These are phyloP conservation scores for Subanguina moxae DNA, from an alignment of 1,140 invertebrate species.

Conservation along the genomic window DNA sequence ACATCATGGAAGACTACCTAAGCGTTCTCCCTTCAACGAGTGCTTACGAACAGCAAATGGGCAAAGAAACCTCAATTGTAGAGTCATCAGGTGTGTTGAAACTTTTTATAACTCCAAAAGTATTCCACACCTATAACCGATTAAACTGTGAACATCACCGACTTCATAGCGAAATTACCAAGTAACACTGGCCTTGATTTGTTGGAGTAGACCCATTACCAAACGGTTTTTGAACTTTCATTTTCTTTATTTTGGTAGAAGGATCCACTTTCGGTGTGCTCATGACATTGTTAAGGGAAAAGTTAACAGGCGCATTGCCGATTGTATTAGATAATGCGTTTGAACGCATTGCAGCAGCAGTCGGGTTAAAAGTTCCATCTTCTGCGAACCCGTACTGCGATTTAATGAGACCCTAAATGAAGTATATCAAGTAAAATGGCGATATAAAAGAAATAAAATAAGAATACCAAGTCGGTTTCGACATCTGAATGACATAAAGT, in stretches of 20 bases:
- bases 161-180: too few relatives aligned
- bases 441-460: background rate
- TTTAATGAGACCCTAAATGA: background rate
- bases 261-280: background rate
- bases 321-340: too few relatives aligned
- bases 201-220: constrained; percentile 20
- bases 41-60: constrained; percentile 18
- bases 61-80: constrained; percentile 23
- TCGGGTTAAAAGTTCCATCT: constrained; percentile 12
- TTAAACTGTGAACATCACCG: too few relatives aligned
- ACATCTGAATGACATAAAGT: background rate
- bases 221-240: constrained; percentile 18
- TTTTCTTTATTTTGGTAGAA: constrained; percentile 18
- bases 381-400: constrained; percentile 21
- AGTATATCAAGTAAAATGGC: background rate
- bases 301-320: too few relatives aligned
- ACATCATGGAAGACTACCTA: constrained; percentile 27
- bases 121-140: constrained; percentile 20
- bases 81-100: constrained; percentile 10
- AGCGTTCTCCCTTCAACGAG: constrained; percentile 8
- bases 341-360: background rate
- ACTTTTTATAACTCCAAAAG: constrained; percentile 21
- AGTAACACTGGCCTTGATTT: constrained; percentile 1
- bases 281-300: too few relatives aligned
- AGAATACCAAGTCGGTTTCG: background rate